These are phyloP conservation scores for Gracilinanus agilis DNA, from an alignment of 2,113 vertebrate genomes.

Conservation along the genomic window DNA sequence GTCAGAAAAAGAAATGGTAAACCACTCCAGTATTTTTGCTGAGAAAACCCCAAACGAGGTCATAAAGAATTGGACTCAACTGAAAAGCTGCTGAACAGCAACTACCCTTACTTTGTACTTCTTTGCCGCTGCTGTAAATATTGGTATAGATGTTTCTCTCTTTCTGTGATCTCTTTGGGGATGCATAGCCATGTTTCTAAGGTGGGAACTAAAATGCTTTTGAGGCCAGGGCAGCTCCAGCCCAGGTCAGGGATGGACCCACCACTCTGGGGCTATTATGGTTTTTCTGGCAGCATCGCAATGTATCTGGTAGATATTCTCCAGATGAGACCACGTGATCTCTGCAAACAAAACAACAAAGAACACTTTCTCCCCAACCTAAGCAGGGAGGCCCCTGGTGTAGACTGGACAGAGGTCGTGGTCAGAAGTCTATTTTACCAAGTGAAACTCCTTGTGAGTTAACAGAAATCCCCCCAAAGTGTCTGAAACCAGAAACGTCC, in stretches of 20 bases:
- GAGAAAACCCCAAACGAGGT: no score
- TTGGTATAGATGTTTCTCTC: not conserved
- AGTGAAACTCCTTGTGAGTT: constrained; percentile 45
- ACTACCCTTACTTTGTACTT: not conserved
- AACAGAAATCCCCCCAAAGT: constrained; percentile 47
- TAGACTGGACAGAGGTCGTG: not conserved
- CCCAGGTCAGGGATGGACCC: not conserved
- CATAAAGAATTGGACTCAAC: no score
- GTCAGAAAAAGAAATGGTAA: no score
- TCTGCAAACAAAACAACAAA: constrained; percentile 11
- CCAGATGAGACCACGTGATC: not conserved
- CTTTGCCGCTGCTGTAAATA: not conserved
- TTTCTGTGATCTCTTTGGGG: not conserved
- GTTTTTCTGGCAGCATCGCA: not conserved
- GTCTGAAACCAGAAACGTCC: constrained; percentile 58
- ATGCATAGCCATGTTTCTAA: not conserved
- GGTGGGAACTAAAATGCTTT: constrained; percentile 30
- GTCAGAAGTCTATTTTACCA: constrained; percentile 38
- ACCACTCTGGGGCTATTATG: not conserved
- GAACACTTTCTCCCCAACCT: not conserved
- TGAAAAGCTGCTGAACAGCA: no score
- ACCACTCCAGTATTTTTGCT: no score
- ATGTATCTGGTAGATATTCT: not conserved
- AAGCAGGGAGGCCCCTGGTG: constrained; percentile 8
- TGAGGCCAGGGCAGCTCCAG: not conserved